Conservation (phyloP, 2,888 invertebrate species). For the Poecilobothrus nobilitatus region DNA sequence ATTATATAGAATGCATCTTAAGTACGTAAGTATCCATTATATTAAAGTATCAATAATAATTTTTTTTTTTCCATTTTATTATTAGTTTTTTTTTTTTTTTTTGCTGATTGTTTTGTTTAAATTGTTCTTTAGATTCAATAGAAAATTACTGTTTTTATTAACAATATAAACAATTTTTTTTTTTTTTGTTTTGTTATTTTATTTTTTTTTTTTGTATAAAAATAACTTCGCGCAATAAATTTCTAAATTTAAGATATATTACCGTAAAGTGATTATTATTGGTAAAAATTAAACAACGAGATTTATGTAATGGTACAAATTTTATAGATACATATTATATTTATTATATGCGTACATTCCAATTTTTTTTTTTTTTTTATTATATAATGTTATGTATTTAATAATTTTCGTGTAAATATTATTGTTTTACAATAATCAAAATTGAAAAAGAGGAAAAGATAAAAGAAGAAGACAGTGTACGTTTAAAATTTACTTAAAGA, state of each 20-base stretch:
- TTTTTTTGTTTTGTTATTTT: too few species aligned
- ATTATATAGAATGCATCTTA: too few species aligned
- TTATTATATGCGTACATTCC: too few species aligned
- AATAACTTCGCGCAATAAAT: not conserved
- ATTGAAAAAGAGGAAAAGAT: too few species aligned
- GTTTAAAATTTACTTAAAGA: too few species aligned
- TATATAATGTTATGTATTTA: too few species aligned
- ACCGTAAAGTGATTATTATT: slow-evolving; percentile 1
- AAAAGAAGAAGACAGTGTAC: not conserved
- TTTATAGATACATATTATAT: too few species aligned
- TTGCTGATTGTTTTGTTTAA: too few species aligned
- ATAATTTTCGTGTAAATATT: not conserved
- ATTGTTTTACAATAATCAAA: not conserved
- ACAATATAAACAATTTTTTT: not conserved
- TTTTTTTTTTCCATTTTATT: not conserved
- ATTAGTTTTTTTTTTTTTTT: not conserved
- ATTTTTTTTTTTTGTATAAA: too few species aligned
- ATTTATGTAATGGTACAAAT: not conserved
- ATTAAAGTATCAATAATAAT: too few species aligned
- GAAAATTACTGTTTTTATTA: not conserved
- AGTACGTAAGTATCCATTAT: too few species aligned
- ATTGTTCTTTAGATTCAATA: not conserved
- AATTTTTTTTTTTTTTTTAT: not conserved
- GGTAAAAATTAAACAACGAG: not conserved
- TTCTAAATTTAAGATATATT: not conserved